Evolutionary conservation across 1,140 invertebrate genomes (phyloP), one percentile per base, ranked within the genome.

Genomic region (Drosophila tani): DNA sequence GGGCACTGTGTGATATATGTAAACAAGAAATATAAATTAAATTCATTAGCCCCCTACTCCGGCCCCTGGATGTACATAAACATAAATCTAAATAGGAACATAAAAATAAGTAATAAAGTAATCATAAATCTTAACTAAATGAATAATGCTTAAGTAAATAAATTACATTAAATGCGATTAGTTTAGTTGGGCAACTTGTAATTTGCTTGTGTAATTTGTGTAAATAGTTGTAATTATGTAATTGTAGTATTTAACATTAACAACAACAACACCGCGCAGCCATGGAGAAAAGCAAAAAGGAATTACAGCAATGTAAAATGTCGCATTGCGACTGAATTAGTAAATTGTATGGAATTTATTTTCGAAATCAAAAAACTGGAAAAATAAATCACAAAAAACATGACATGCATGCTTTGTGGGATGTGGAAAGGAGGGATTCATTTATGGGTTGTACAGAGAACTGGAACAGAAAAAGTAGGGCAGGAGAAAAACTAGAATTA

Each of bases 181-280:
- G 84, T 80, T 80, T 82, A 82, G 67, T 82, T 74, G 58, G 47
- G 47, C 62, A 67, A 73, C 56, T 65, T 66, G 35, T 45, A 55
- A 43, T 77, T 69, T 71, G 57, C 75, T 85, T 85, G 51, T 59
- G 62, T 74, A 77, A 77, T 78, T 67, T 60, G 53, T 86, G 82
- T 86, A 79, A 86, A 85, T 86, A 81, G 50, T 50, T 87, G 84
- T 83, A 87, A 79, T 86, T 85, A 86, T 79, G 70, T 85, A 85
- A 85, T 82, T 83, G 74, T 68, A 60, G 53, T 50, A 50, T 73
- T 73, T 60, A 73, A 73, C 40, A 73, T 70, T 69, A 49, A 63
- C 41, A 50, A 63, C 41, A 43, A 32, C 47, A 51, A 41, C 59
- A 27, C 50, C 57, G 49, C 51, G 56, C 12, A 64, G 43, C 32